These are phyloP conservation scores for Hermaeophaga mercurialis DNA, from an alignment of 2,888 invertebrate species.

Conservation along the genomic window DNA sequence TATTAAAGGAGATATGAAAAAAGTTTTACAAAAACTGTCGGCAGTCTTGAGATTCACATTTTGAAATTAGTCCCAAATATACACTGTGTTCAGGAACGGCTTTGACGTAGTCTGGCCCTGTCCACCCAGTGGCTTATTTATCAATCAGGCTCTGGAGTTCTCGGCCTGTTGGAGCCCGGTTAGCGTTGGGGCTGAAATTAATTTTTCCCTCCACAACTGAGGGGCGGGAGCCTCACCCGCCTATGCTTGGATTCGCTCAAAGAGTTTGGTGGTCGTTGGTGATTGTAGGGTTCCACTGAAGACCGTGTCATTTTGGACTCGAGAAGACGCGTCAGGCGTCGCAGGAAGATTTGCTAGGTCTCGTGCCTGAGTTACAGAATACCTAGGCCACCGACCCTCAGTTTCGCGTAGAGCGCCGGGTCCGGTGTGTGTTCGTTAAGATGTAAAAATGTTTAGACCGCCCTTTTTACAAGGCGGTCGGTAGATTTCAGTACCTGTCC, in stretches of 20 bases:
- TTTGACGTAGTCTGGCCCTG: no score
- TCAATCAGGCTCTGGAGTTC: no score
- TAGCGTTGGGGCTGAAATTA: not conserved
- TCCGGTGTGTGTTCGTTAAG: no score
- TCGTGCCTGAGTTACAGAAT: not conserved
- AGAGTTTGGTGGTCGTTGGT: not conserved
- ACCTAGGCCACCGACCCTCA: not conserved
- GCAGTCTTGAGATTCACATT: no score
- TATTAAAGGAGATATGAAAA: no score
- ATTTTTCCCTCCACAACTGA: not conserved
- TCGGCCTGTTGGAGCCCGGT: constrained; percentile 1
- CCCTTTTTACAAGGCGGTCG: no score
- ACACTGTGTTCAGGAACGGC: no score
- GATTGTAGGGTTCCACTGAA: not conserved
- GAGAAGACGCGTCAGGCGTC: not conserved
- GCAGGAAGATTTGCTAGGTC: not conserved
- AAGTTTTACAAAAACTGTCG: no score
- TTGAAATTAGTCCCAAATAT: no score
- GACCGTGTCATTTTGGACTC: not conserved
- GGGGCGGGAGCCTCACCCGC: not conserved
- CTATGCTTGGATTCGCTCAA: not conserved
- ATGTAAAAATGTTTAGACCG: no score
- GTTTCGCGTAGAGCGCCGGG: not conserved
- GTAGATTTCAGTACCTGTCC: no score
- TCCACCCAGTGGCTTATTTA: no score